phyloP scores from a whole-genome alignment of 1,140 invertebrate genomes.

The Neuroterus valhalla region DNA sequence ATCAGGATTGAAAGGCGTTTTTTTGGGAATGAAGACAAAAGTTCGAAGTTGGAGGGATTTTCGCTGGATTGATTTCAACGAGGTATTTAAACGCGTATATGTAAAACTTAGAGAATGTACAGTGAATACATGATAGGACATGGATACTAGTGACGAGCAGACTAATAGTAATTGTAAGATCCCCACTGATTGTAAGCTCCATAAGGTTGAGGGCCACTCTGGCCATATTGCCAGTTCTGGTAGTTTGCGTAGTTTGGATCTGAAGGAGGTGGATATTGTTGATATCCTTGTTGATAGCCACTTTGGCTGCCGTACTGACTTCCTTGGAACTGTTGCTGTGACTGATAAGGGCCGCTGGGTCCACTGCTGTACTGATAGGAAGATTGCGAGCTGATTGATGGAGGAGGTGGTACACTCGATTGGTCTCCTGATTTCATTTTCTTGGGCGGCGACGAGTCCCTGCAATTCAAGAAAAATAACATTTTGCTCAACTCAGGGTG shows the following conservation, averaged over 20 bases:
- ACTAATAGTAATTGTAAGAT: slow-evolving; percentile 76
- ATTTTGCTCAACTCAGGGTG: too few relatives aligned
- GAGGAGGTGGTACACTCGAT: slow-evolving; percentile 73
- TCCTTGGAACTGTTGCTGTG: slow-evolving; percentile 73
- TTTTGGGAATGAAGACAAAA: slow-evolving; percentile 25
- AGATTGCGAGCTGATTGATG: slow-evolving; percentile 71
- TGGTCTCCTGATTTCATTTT: slow-evolving; percentile 76
- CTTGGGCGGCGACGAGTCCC: slow-evolving; percentile 71
- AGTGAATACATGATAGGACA: slow-evolving; percentile 39
- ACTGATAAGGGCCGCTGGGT: slow-evolving; percentile 68
- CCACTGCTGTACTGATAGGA: slow-evolving; percentile 75
- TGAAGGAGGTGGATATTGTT: slow-evolving; percentile 77
- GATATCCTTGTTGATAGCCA: slow-evolving; percentile 77
- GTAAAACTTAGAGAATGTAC: slow-evolving; percentile 40
- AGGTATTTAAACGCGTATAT: slow-evolving; percentile 44
- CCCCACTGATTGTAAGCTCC: slow-evolving; percentile 83
- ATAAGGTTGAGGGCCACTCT: slow-evolving; percentile 76
- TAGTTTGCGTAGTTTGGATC: slow-evolving; percentile 78
- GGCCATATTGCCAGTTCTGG: slow-evolving; percentile 82
- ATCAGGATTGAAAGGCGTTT: neutral
- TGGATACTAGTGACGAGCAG: slow-evolving; percentile 7
- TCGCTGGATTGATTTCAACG: slow-evolving; percentile 35
- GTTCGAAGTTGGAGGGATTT: slow-evolving; percentile 23
- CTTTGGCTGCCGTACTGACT: slow-evolving; percentile 76
- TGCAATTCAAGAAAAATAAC: slow-evolving; percentile 49